These are phyloP conservation scores for Porites cylindrica DNA, from an alignment of 92 coral and sea anemone genomes.

Conservation along the genomic window DNA sequence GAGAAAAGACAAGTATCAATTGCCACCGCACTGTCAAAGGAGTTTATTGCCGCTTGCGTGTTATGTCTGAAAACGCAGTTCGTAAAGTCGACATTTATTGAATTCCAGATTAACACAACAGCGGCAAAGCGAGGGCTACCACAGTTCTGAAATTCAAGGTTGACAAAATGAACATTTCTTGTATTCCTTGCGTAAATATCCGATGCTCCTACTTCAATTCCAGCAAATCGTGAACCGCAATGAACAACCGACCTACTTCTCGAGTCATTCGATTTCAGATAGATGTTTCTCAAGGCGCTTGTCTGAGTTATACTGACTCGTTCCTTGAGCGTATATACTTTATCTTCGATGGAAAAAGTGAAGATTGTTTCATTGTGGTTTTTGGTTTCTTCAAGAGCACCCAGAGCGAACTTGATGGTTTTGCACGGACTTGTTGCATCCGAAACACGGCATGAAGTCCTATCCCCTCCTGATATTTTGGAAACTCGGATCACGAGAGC, in stretches of 20 bases:
- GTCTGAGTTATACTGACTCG: conserved; percentile 65
- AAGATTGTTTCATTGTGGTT: conserved; percentile 61
- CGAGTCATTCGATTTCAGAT: conserved; percentile 35
- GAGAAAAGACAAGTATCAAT: conserved; percentile 69
- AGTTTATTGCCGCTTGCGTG: conserved; percentile 78
- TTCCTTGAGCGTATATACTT: conserved; percentile 41
- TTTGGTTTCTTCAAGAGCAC: conserved; percentile 19
- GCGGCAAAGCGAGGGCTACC: conserved; percentile 86
- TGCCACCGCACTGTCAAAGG: conserved; percentile 76
- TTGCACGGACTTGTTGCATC: conserved; percentile 56
- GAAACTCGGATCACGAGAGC: conserved; percentile 65
- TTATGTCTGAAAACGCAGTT: conserved; percentile 81
- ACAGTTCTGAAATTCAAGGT: conserved; percentile 77
- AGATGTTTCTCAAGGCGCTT: conserved; percentile 30
- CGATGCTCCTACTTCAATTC: conserved; percentile 65
- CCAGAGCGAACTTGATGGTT: conserved; percentile 69
- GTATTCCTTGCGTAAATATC: conserved; percentile 28
- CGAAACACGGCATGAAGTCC: conserved; percentile 47
- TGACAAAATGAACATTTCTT: conserved; percentile 52
- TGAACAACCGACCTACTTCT: not conserved
- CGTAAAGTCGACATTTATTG: conserved; percentile 67
- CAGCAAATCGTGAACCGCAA: conserved; percentile 26
- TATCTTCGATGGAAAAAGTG: conserved; percentile 61
- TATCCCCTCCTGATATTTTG: conserved; percentile 60
- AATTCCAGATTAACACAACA: conserved; percentile 66